Conservation (phyloP, 2,888 invertebrate species). For the Morinoia aosen region DNA sequence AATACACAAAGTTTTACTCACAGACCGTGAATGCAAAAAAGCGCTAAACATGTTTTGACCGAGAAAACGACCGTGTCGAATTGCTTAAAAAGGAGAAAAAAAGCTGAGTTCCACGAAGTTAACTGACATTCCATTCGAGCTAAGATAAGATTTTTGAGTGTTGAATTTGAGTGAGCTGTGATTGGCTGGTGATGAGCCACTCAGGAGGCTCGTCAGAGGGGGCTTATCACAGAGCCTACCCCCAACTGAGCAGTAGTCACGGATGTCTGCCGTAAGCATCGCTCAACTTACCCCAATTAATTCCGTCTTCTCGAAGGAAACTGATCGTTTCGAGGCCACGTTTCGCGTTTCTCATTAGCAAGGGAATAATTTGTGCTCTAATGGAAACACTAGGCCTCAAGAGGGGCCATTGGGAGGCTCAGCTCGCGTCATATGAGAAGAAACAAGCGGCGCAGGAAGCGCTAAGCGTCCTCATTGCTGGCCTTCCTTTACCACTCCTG, state of each 20-base stretch:
- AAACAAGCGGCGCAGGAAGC: not conserved
- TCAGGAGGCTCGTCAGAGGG: not conserved
- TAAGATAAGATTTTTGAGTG: not conserved
- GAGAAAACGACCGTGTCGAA: no score
- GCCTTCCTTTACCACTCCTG: not conserved
- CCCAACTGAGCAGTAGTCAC: not conserved
- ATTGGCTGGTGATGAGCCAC: not conserved
- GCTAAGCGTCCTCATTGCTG: not conserved
- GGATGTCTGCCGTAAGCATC: not conserved
- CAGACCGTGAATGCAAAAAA: no score
- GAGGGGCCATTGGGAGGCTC: not conserved
- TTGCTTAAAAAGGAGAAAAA: not conserved
- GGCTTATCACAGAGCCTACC: not conserved
- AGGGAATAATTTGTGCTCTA: slow-evolving; percentile 14
- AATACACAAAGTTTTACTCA: not conserved
- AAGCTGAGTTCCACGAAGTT: not conserved
- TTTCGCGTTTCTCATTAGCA: slow-evolving; percentile 40
- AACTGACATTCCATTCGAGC: not conserved
- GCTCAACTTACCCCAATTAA: not conserved
- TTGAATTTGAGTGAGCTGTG: not conserved
- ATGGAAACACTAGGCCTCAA: not conserved
- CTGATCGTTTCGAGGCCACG: not conserved
- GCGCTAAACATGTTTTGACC: no score
- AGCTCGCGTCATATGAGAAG: not conserved
- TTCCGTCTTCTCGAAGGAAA: not conserved